These are phyloP conservation scores for Clusia tigrina DNA, from an alignment of 2,888 invertebrate genomes.

Conservation along the genomic window DNA sequence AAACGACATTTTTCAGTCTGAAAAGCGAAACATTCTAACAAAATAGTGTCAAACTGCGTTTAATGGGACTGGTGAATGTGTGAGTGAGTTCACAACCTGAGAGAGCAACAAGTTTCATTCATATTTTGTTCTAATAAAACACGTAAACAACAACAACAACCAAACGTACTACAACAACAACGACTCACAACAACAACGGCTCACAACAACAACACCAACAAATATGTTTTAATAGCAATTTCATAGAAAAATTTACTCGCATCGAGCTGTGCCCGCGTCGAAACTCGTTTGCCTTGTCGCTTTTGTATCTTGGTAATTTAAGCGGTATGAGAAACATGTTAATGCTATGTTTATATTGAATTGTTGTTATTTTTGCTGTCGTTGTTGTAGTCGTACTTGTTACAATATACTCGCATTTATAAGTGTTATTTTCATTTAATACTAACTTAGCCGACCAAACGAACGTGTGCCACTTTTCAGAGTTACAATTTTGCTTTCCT, in stretches of 20 bases:
- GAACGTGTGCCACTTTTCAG: conserved; percentile 4
- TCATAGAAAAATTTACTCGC: not conserved
- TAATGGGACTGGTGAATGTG: not conserved
- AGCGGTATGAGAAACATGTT: not conserved
- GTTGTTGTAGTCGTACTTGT: not conserved
- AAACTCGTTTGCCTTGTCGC: conserved; percentile 4
- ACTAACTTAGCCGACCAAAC: no score
- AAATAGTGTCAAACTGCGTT: not conserved
- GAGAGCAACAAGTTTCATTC: conserved; percentile 1
- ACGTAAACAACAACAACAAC: not conserved
- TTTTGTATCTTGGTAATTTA: not conserved
- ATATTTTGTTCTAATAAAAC: not conserved
- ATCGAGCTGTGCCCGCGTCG: not conserved
- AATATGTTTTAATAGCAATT: conserved; percentile 1
- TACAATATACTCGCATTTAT: not conserved
- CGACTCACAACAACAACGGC: no score
- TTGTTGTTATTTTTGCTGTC: conserved; percentile 2
- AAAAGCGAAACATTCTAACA: not conserved
- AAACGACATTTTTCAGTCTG: not conserved
- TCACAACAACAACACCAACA: not conserved
- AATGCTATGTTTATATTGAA: not conserved
- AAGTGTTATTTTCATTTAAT: not conserved
- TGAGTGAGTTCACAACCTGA: no score
- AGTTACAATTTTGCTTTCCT: no score
- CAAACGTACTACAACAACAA: not conserved